Evolutionary conservation across 1,140 invertebrate genomes (phyloP).

Genomic region (Magallana angulata): DNA sequence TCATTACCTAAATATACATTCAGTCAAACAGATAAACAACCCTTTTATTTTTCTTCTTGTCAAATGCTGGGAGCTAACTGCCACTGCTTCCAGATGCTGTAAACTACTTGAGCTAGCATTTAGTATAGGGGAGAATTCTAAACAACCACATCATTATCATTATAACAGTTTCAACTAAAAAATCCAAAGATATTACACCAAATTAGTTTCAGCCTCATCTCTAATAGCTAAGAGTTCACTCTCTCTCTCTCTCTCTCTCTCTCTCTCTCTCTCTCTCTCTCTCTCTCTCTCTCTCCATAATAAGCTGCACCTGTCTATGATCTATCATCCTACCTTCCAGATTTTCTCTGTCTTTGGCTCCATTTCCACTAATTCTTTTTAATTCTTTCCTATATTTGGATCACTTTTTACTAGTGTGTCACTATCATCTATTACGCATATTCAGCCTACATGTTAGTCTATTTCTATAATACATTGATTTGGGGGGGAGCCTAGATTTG

Average conservation of each 20-base stretch:
- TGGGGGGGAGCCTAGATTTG: background rate
- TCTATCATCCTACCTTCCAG: background rate
- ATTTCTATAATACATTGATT: background rate
- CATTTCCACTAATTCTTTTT: background rate
- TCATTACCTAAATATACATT: conserved; percentile 9
- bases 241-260: no score
- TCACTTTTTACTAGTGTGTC: background rate
- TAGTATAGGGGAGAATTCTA: background rate
- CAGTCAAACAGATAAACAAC: conserved; percentile 1
- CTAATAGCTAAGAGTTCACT: background rate
- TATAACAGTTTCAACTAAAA: background rate
- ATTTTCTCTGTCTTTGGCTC: background rate
- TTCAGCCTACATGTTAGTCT: no score
- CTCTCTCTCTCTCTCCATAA: background rate
- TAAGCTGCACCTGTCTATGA: conserved; percentile 17
- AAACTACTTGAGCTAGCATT: background rate
- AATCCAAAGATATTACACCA: background rate
- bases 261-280: background rate
- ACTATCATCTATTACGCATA: background rate
- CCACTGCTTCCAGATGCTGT: conserved; percentile 18
- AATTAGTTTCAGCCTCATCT: background rate
- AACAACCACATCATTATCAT: conserved; percentile 5
- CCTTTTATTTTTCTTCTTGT: conserved; percentile 12
- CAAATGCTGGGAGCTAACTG: background rate
- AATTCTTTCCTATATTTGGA: background rate